Base-by-base conservation (phyloP, 1,140 invertebrate genomes). In the Microplitis mediator region DNA sequence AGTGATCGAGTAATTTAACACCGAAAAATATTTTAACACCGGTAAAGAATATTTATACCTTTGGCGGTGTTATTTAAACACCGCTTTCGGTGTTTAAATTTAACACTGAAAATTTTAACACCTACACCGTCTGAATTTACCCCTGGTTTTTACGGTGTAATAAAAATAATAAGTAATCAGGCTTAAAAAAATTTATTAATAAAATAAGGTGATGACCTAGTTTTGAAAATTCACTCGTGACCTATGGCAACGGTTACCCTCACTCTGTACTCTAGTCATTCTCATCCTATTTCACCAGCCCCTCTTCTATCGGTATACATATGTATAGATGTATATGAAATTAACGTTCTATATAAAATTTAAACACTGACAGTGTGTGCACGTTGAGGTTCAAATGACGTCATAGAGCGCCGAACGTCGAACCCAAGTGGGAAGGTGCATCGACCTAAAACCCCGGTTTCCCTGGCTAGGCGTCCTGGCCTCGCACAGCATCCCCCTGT, bases 381-480 rank as follows among this genome's bases (percentile, higher is more conserved):
- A 69, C 66, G 58, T 45, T 23, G 70, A 31, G 72, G 73, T 74
- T 32, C 69, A 79, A 82, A 83, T 86, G 84, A 86, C 85, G 85
- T 85, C 84, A 86, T 81, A 62, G 79, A 78, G 77, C 75, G 77
- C 78, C 78, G 84, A 81, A 77, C 84, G 78, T 80, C 84, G 84
- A 85, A 86, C 85, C 74, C 75, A 63, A 72, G 76, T 77, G 77
- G 75, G 74, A 74, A 76, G 76, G 84, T 83, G 82, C 82, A 84
- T 83, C 82, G 82, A 84, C 83, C 84, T 83, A 79, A 82, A 85
- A 83, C 71, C 81, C 79, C 77, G 80, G 79, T 82, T 81, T 78
- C 81, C 78, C 56, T 67, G 72, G 62, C 76, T 75, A 76, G 76
- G 75, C 75, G 75, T 76, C 74, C 80, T 73, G 73, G 74, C 74